These are phyloP conservation scores for Macroglossus sobrinus DNA, from an alignment of 2,113 vertebrate species.

Conservation along the genomic window DNA sequence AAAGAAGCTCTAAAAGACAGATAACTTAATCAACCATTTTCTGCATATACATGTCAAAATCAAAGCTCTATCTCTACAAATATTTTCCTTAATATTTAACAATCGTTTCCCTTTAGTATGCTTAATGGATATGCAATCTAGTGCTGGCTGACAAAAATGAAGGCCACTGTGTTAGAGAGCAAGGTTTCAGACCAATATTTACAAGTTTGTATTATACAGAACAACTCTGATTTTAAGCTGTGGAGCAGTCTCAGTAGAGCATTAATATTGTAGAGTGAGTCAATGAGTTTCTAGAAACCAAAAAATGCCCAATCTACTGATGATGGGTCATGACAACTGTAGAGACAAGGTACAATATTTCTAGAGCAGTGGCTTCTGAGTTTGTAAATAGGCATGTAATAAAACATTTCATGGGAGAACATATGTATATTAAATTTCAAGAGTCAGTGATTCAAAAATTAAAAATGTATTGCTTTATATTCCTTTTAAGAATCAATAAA, in stretches of 20 bases:
- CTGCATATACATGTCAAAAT: not conserved
- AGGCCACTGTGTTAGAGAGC: not conserved
- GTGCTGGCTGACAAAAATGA: not conserved
- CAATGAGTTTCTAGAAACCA: not conserved
- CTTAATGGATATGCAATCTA: not conserved
- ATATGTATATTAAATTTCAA: not conserved
- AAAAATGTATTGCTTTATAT: not conserved
- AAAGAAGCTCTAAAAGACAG: slow-evolving; percentile 93
- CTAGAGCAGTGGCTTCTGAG: not conserved
- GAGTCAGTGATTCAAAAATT: not conserved
- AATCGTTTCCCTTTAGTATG: not conserved
- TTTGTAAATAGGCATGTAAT: not conserved
- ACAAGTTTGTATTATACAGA: not conserved
- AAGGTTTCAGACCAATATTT: not conserved
- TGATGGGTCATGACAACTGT: not conserved
- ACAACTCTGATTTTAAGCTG: not conserved
- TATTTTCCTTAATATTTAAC: not conserved
- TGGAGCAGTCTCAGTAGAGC: not conserved
- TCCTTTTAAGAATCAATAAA: not conserved
- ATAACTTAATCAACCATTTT: not conserved
- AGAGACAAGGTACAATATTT: not conserved
- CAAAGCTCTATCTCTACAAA: not conserved
- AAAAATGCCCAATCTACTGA: not conserved
- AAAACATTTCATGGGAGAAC: not conserved
- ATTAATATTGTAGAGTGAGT: not conserved